Base-by-base conservation (phyloP, 2,113 vertebrate species). In the Bothrops jararaca region DNA sequence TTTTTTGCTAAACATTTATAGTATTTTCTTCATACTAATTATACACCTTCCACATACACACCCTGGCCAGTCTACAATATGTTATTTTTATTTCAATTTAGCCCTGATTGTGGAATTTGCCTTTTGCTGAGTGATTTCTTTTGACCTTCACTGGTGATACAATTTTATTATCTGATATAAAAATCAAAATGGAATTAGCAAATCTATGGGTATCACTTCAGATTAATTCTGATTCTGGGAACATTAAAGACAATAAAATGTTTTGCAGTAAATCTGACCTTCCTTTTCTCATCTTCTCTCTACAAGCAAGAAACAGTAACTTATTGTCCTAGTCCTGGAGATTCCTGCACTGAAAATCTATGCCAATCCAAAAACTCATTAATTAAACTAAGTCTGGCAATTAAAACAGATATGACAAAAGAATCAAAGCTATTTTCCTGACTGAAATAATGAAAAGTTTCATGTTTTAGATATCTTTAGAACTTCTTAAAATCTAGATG, bases 61-160 rank as follows among this genome's bases (percentile, higher is more conserved):
- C 34, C 42, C 3, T 26, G 85, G 94, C 12, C 45, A 90, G 0
- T 0, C 85, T 54, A 15, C 5, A 15, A 69, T 69, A 53, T 0
- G 0, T 50, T 15, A 52, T 6, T 88, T 29, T 53, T 86, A 39
- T 20, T 24, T 92, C n/a, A 58, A 54, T 58, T 60, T 7, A 93
- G 42, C 18, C 48, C 85, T 29, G 18, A 92, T 80, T 89, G 52
- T 86, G 42, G 88, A n/a, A 60, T 89, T 91, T 48, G 26, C 48
- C 88, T 34, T 85, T 91, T 92, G 95, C 34, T 58, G n/a, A 89
- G 92, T 45, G 85, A 74, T 48, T 85, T 45, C 6, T 50, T 92
- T 26, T 85, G 52, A 58, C 74, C 20, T 85, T 69, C 92, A 90
- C 4, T 89, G 53, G 11, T 60, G 20, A 50, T 13, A 90, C 42